These are phyloP conservation scores for Fulica atra DNA, from an alignment of 2,113 vertebrate species.

Conservation along the genomic window DNA sequence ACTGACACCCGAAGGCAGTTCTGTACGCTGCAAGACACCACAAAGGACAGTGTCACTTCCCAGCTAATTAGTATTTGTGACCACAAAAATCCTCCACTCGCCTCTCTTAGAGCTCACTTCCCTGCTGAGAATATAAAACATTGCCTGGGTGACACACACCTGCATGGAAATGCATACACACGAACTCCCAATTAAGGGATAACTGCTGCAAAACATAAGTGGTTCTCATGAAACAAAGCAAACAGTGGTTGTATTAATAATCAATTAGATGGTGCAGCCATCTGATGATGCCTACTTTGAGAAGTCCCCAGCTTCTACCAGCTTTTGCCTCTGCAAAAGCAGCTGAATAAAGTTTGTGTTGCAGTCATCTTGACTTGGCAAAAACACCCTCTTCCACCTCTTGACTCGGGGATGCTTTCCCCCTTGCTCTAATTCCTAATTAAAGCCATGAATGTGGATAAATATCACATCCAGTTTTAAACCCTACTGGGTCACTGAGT, in stretches of 20 bases:
- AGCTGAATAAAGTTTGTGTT: neutral
- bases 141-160: neutral
- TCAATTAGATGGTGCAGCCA: slow-evolving; percentile 62
- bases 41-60: neutral
- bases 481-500: slow-evolving; percentile 55
- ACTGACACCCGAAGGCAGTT: neutral
- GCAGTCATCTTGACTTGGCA: neutral
- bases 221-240: slow-evolving; percentile 30
- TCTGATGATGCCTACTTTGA: slow-evolving; percentile 59
- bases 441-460: slow-evolving; percentile 61
- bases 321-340: neutral
- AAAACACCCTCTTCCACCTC: neutral
- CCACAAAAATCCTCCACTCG: neutral
- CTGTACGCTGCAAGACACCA: neutral
- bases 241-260: slow-evolving; percentile 60
- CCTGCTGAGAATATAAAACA: slow-evolving; percentile 30
- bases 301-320: neutral
- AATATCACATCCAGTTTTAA: slow-evolving; percentile 58
- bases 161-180: slow-evolving; percentile 8
- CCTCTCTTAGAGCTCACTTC: neutral
- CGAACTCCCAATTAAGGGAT: slow-evolving; percentile 30
- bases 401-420: neutral
- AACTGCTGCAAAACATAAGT: slow-evolving; percentile 9
- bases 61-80: neutral
- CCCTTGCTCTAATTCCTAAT: slow-evolving; percentile 39